Evolutionary conservation across 2,113 vertebrate species (phyloP).

Genomic region (Ramphastos sulfuratus): DNA sequence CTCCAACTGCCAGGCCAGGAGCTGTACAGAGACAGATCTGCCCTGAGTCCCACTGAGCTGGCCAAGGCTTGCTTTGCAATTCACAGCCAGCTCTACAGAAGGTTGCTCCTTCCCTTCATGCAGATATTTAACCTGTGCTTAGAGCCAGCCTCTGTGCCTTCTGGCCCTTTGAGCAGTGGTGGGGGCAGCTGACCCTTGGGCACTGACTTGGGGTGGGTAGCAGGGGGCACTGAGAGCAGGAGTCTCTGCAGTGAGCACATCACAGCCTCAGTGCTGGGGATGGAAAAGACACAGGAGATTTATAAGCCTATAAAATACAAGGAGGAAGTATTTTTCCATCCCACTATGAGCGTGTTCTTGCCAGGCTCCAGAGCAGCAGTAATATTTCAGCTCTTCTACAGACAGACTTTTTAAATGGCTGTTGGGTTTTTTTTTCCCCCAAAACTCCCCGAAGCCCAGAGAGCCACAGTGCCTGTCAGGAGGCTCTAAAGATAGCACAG

Average conservation of each 20-base stretch:
- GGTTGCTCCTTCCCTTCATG: background rate
- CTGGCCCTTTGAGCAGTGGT: background rate
- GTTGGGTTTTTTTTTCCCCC: background rate
- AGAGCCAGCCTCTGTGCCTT: background rate
- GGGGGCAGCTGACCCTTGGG: background rate
- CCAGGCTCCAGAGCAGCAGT: conserved; percentile 39
- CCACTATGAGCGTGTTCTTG: conserved; percentile 37
- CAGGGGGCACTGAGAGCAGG: background rate
- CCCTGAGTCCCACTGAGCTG: background rate
- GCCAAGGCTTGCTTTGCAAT: background rate
- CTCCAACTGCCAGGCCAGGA: background rate
- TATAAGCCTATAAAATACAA: conserved; percentile 53
- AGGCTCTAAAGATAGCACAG: conserved; percentile 29
- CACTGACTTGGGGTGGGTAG: background rate
- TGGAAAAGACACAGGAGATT: conserved; percentile 43
- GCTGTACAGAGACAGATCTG: background rate
- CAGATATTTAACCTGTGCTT: background rate
- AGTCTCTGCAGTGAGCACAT: background rate
- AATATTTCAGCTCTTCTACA: conserved; percentile 42
- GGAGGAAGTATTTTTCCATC: conserved; percentile 56
- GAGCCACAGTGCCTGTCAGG: conserved; percentile 28
- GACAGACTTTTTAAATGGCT: background rate
- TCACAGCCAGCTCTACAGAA: background rate
- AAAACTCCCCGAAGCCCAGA: background rate
- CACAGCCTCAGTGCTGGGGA: background rate